Evolutionary conservation across 2,797 vertebrate species (phyloP).

Genomic region (Cossypha niveicapilla): DNA sequence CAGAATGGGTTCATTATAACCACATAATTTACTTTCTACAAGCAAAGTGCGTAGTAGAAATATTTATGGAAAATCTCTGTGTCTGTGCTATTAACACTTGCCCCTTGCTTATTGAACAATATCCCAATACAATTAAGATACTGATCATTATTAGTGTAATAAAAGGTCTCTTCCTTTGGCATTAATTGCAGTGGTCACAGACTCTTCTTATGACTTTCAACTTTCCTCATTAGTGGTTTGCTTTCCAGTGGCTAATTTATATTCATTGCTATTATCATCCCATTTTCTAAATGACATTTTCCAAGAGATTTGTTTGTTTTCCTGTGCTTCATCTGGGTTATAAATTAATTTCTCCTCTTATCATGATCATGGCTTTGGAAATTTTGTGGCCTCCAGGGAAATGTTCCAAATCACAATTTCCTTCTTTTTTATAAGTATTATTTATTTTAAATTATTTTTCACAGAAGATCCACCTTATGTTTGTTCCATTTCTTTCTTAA

Average conservation of each 20-base stretch:
- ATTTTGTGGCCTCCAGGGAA: background rate
- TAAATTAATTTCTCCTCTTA: background rate
- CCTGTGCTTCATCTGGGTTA: background rate
- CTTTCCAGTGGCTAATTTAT: background rate
- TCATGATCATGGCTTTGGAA: background rate
- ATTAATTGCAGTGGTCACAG: background rate
- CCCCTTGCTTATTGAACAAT: background rate
- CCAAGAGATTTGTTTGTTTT: constrained; percentile 14
- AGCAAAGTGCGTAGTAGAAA: background rate
- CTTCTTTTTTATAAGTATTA: background rate
- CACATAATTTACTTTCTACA: background rate
- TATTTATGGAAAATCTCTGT: background rate
- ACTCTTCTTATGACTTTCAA: background rate
- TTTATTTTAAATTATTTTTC: background rate
- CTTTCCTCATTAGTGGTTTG: background rate
- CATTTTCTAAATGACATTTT: constrained; percentile 19
- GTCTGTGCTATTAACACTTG: background rate
- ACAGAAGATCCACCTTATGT: background rate
- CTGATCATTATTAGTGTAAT: background rate
- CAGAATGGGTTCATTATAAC: background rate
- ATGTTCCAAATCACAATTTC: background rate
- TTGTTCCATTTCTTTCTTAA: background rate
- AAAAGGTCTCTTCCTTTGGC: background rate
- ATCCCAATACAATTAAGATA: background rate
- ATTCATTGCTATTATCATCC: background rate